These are phyloP conservation scores for Thymelicus acteon DNA, from an alignment of 2,888 invertebrate species.

Conservation along the genomic window DNA sequence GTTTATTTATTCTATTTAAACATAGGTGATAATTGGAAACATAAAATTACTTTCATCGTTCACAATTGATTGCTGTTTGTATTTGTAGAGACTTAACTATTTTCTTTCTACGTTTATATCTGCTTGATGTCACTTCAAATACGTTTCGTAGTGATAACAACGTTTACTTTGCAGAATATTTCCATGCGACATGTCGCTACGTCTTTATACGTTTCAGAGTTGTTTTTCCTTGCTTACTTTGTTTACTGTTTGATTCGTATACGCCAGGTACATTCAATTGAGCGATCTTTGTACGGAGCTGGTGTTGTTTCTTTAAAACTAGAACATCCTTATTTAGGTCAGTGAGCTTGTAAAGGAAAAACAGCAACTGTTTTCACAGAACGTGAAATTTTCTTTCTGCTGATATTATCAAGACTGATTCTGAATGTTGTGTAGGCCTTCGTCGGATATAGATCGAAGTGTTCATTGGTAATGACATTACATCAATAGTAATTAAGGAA, in stretches of 20 bases:
- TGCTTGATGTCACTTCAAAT: conserved; percentile 29
- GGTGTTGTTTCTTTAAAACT: conserved; percentile 28
- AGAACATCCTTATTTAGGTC: conserved; percentile 33
- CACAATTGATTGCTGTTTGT: too few relatives aligned
- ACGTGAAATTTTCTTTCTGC: not conserved
- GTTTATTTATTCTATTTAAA: too few relatives aligned
- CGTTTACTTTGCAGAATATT: conserved; percentile 21
- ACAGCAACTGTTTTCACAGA: not conserved
- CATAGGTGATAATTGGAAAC: too few relatives aligned
- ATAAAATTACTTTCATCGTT: too few relatives aligned
- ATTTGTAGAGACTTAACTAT: conserved; percentile 1
- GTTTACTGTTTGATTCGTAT: conserved; percentile 28
- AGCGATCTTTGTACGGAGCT: conserved; percentile 19
- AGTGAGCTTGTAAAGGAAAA: conserved; percentile 12
- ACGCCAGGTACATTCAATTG: conserved; percentile 23
- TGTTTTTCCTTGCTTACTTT: conserved; percentile 24
- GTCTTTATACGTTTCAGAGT: conserved; percentile 12
- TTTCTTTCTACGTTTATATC: conserved; percentile 7
- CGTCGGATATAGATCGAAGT: not conserved
- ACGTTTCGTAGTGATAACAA: conserved; percentile 18
- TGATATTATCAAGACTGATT: not conserved
- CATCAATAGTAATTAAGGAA: conserved; percentile 31
- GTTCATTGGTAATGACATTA: conserved; percentile 32
- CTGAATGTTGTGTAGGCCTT: not conserved
- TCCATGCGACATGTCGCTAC: conserved; percentile 11